Percentiles rank a stretch among this genome's conserved stretches.
Conservation (phyloP, 2,888 invertebrate species). For the Acanthacorydalis orientalis region DNA sequence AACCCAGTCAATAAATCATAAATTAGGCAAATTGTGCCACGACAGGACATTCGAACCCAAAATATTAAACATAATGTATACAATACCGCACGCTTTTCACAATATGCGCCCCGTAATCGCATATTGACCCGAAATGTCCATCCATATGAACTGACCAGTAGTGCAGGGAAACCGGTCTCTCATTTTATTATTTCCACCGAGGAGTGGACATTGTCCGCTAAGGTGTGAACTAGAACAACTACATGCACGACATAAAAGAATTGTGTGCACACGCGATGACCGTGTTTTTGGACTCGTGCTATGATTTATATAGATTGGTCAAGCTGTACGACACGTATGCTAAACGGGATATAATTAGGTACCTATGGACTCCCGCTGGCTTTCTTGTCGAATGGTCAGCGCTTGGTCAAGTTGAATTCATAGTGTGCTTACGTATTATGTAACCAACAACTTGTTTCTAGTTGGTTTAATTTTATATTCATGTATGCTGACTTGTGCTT, state of each 20-base stretch:
- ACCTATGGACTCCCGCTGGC: conserved; percentile 18
- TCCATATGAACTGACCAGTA: too few species aligned
- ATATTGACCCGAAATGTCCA: too few species aligned
- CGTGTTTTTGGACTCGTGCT: not conserved
- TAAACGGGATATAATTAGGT: conserved; percentile 16
- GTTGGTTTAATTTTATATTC: too few species aligned
- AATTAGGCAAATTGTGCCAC: too few species aligned
- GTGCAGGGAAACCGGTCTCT: too few species aligned
- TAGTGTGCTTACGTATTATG: not conserved
- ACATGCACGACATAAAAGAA: not conserved
- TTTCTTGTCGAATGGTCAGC: conserved; percentile 2
- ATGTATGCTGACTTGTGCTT: too few species aligned
- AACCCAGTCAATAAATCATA: too few species aligned
- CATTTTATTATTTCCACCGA: conserved; percentile 14
- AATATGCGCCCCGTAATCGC: too few species aligned
- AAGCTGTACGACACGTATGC: conserved; percentile 12
- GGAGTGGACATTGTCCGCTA: conserved; percentile 13
- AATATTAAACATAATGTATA: too few species aligned
- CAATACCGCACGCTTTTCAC: too few species aligned
- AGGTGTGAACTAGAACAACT: conserved; percentile 8
- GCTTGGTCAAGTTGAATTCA: not conserved
- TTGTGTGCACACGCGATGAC: not conserved
- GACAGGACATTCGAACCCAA: too few species aligned
- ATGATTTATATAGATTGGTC: conserved; percentile 17
- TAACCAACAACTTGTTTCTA: too few species aligned